Conservation (phyloP, 92 coral and sea anemone genomes). For the Phenganax marumi region DNA sequence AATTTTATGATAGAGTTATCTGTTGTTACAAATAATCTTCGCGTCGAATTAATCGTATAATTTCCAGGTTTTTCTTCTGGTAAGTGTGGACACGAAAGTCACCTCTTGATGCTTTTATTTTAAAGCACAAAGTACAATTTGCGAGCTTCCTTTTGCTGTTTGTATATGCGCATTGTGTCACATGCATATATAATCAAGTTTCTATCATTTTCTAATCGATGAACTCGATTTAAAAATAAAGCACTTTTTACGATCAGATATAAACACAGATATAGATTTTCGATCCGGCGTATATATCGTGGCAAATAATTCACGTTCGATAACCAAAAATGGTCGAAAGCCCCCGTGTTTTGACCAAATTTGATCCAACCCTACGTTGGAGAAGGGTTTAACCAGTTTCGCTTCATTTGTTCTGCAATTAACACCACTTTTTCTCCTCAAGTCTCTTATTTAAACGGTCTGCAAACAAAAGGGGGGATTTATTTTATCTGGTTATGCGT, state of each 20-base stretch:
- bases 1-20: not conserved
- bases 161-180: not conserved
- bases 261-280: not conserved
- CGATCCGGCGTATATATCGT: not conserved
- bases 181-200: not conserved
- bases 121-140: not conserved
- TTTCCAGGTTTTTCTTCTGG: not conserved
- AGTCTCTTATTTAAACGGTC: too few relatives aligned
- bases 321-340: constrained; percentile 2
- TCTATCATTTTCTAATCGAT: not conserved
- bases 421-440: not conserved
- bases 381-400: not conserved
- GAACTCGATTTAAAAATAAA: constrained; percentile 1
- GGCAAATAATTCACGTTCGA: not conserved
- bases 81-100: not conserved
- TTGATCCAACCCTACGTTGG: not conserved
- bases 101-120: not conserved
- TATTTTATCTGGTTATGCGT: not conserved
- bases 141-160: not conserved
- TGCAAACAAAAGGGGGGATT: too few relatives aligned
- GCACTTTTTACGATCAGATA: not conserved
- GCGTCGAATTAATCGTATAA: not conserved
- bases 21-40: not conserved
- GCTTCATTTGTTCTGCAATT: constrained; percentile 12
- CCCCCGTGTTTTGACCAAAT: not conserved